These are phyloP conservation scores for Spodoptera littoralis DNA, from an alignment of 2,888 invertebrate genomes.

Conservation along the genomic window DNA sequence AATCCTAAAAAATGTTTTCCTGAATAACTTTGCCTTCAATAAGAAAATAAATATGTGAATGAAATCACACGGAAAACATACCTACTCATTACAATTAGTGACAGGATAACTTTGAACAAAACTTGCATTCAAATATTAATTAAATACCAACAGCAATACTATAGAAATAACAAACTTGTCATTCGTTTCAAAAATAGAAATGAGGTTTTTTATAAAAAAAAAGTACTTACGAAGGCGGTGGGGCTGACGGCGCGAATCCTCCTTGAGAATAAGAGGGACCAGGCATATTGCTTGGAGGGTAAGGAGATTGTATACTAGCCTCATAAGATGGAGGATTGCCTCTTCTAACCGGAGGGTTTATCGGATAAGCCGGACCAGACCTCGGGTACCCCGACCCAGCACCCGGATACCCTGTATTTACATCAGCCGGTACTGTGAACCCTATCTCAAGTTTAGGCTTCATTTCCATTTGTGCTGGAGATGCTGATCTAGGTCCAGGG, in stretches of 20 bases:
- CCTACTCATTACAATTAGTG: too few relatives aligned
- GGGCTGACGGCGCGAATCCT: constrained; percentile 35
- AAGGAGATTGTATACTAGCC: constrained; percentile 3
- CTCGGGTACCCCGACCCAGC: constrained; percentile 2
- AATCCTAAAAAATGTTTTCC: too few relatives aligned
- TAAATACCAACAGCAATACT: too few relatives aligned
- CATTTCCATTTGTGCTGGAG: constrained; percentile 29
- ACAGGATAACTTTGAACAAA: too few relatives aligned
- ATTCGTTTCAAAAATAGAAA: too few relatives aligned
- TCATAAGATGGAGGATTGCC: constrained; percentile 12
- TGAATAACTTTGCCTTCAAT: too few relatives aligned
- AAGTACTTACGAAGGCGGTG: constrained; percentile 26
- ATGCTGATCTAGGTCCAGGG: neutral
- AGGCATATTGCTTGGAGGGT: constrained; percentile 16
- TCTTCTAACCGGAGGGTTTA: neutral
- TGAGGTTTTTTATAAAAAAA: too few relatives aligned
- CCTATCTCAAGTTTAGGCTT: constrained; percentile 29
- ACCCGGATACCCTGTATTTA: constrained; percentile 1
- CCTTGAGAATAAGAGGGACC: constrained; percentile 11
- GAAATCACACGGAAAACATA: too few relatives aligned
- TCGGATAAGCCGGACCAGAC: neutral
- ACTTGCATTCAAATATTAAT: too few relatives aligned
- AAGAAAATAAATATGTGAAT: too few relatives aligned
- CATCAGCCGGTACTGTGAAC: constrained; percentile 22
- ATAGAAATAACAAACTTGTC: too few relatives aligned